phyloP scores from a whole-genome alignment of 2,888 invertebrate species.

The Linnaemya vulpina region DNA sequence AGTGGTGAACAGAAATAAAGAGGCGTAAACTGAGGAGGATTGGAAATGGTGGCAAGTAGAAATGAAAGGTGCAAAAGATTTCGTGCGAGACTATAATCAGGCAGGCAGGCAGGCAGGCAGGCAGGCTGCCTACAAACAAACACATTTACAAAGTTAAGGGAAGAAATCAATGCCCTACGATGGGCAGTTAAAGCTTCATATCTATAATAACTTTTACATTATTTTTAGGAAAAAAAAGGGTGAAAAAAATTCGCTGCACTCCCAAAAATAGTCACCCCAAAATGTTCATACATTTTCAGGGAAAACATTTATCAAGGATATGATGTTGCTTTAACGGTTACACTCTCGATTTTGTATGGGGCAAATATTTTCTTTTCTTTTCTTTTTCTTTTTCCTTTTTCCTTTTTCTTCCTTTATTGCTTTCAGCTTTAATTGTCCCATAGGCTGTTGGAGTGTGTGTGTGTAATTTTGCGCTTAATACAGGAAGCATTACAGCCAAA shows the following conservation, averaged over 20 bases:
- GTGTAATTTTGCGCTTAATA: constrained; percentile 41
- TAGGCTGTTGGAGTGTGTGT: constrained; percentile 5
- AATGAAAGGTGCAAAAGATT: constrained; percentile 12
- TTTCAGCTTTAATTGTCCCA: constrained; percentile 25
- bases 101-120: constrained; percentile 18
- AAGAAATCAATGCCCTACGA: background rate
- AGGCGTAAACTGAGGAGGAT: background rate
- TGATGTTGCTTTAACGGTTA: constrained; percentile 22
- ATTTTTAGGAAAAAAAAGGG: constrained; percentile 1
- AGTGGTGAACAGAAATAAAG: constrained; percentile 5
- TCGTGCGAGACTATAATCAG: constrained; percentile 30
- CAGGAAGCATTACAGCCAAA: constrained; percentile 64
- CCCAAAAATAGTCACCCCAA: background rate
- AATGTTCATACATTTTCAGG: background rate
- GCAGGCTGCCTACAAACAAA: background rate
- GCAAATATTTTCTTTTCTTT: background rate
- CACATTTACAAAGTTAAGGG: background rate
- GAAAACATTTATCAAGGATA: background rate
- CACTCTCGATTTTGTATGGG: constrained; percentile 54
- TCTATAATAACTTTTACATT: background rate
- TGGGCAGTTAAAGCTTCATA: background rate
- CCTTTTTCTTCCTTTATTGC: constrained; percentile 6
- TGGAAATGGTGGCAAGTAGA: background rate
- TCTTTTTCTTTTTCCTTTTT: constrained; percentile 8
- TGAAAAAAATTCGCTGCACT: background rate